Percentiles rank a stretch among this genome's conserved stretches.
Conservation (phyloP, 92 coral and sea anemone genomes). For the Umimayanthus chanpuru region DNA sequence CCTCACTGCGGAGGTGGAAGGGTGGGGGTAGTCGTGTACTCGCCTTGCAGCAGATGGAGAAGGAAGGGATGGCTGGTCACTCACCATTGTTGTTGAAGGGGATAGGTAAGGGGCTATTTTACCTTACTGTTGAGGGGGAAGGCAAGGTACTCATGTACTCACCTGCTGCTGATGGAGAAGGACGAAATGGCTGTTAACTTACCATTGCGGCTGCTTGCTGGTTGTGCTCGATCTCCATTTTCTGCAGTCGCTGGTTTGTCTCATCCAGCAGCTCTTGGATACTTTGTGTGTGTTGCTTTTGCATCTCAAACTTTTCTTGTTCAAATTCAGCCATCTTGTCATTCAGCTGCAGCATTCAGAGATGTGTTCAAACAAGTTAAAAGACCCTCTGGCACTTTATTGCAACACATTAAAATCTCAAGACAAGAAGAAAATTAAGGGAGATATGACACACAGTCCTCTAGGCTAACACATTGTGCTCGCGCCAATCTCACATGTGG, state of each 20-base stretch:
- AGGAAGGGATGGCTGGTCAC: too few species aligned
- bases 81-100: too few species aligned
- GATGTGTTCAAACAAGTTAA: not conserved
- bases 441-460: not conserved
- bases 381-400: too few species aligned
- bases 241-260: slow-evolving; percentile 92
- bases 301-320: slow-evolving; percentile 99
- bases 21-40: too few species aligned
- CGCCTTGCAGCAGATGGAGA: not conserved
- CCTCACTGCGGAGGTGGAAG: too few species aligned
- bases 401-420: too few species aligned
- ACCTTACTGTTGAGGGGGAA: too few species aligned
- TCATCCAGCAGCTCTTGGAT: slow-evolving; percentile 96
- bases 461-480: too few species aligned
- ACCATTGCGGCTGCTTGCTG: slow-evolving; percentile 87
- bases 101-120: too few species aligned
- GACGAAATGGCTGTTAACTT: slow-evolving; percentile 7
- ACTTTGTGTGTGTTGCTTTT: slow-evolving; percentile 93
- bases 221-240: slow-evolving; percentile 93
- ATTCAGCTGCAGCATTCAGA: slow-evolving; percentile 61
- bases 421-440: not conserved
- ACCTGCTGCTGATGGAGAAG: not conserved
- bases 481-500: too few species aligned
- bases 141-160: too few species aligned
- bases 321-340: slow-evolving; percentile 97